Evolutionary conservation across 37 sponge, comb jelly and placozoan species (phyloP), one percentile per base, ranked within the genome.

Genomic region (Axinella damicornis): DNA sequence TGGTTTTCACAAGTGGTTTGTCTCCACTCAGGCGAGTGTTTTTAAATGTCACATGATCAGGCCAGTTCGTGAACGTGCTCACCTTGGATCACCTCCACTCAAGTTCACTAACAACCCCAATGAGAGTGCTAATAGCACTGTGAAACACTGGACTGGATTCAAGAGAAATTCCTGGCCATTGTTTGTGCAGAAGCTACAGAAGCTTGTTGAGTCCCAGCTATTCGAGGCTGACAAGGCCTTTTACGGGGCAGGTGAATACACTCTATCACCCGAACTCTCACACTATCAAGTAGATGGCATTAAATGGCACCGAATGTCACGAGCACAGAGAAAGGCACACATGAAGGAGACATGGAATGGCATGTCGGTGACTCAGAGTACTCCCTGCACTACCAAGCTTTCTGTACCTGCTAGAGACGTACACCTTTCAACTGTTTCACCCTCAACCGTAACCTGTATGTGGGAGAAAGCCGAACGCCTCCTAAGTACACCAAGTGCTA

Each of bases 101-200:
- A 81, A 69, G 11, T 88, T 68, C 62, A 88, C 89, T 14, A 88
- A 82, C 14, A 82, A 88, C 22, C 15, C 78, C 57, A 36, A 52
- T 38, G 83, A 88, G 53, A 28, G 63, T n/a, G 27, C 82, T n/a
- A 88, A 88, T 81, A 59, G 83, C 36, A 46, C 34, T 25, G 75
- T 88, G 13, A 88, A 88, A 62, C 30, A 52, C 56, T 61, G 82
- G 38, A 78, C 82, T 9, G 37, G 67, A 19, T 88, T 53, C 77
- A 81, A 81, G 71, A 53, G 71, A 53, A 40, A 70, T 4, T 56
- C 75, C 28, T 88, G 89, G 89, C 89, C 89, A 27, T 61, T 65
- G 38, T 80, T 80, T 24, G 66, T 31, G 36, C 11, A 18, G 35
- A 32, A 65, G 22, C 14, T 80, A 18, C 35, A 28, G 31, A 25